These are phyloP conservation scores for Harpegnathos saltator DNA, from an alignment of 1,140 invertebrate species.

Conservation along the genomic window DNA sequence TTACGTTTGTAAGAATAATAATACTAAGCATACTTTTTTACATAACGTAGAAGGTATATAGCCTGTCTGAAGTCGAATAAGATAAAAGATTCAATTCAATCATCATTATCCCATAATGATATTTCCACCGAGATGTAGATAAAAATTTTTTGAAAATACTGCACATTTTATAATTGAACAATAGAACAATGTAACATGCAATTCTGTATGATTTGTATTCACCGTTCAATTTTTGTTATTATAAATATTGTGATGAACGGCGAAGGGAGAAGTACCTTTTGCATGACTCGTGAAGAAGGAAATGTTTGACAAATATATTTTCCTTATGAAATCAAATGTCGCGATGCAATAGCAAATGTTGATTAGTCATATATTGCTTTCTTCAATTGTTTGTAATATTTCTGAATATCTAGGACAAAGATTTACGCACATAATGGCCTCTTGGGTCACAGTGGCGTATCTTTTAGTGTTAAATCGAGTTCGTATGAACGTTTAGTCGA, in stretches of 20 bases:
- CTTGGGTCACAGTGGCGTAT: no score
- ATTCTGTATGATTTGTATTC: neutral
- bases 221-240: neutral
- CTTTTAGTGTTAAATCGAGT: no score
- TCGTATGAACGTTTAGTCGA: neutral
- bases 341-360: neutral
- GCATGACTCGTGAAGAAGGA: conserved; percentile 10
- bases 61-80: conserved; percentile 64
- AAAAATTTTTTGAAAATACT: conserved; percentile 23
- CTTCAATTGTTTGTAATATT: conserved; percentile 14
- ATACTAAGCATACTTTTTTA: conserved; percentile 78
- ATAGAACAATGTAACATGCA: neutral
- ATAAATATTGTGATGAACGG: neutral
- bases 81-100: conserved; percentile 6
- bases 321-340: neutral
- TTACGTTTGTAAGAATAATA: conserved; percentile 78
- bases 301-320: neutral
- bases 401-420: neutral
- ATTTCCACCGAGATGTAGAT: conserved; percentile 2
- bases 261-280: neutral
- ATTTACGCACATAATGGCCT: neutral
- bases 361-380: conserved; percentile 20
- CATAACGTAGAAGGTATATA: conserved; percentile 77
- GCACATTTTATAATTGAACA: neutral
- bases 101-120: neutral